Base-by-base conservation (phyloP, 2,113 vertebrate genomes). In the Phaetusa simplex region DNA sequence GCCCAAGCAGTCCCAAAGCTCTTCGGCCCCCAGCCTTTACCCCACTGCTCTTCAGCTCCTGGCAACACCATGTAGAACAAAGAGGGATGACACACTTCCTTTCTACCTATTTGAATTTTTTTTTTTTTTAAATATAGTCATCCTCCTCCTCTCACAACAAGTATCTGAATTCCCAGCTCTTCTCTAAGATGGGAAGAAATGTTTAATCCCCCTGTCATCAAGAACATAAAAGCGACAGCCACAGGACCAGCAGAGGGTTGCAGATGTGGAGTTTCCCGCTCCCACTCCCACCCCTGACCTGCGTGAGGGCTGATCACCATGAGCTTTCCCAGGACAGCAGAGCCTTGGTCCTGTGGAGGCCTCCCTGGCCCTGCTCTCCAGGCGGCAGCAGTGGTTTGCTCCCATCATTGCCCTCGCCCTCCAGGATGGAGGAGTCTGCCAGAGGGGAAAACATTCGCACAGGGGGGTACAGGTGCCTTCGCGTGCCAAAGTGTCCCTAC, bases 381-480 rank as follows among this genome's bases (percentile, higher is more conserved):
- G 14, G 32, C 8, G 9, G 47, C 64, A 70, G 55, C 6, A 1
- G 52, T 11, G n/a, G 12, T 17, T 56, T 65, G 7, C 12, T 11
- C 11, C 30, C 12, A 0, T 10, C 42, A 7, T 1, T 30, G 16
- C 8, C 30, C 18, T 66, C 5, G 0, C 24, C 55, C 47, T 7
- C 3, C 0, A 1, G 16, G 2, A 23, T 14, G 19, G 19, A 82
- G 38, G 45, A 36, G 8, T 11, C 40, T 86, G 36, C 32, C n/a
- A 13, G 26, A 12, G 24, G 32, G 55, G n/a, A 95, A 6, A 18
- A 23, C 11, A 6, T 26, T 6, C 0, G 0, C 58, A 32, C 12
- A 74, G 55, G 1, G 2, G 6, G 8, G 7, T 53, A n/a, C 27
- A 78, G 81, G 34, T 0, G 4, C 14, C 42, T 74, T 81, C 20